These are phyloP conservation scores for Syndactyla subalaris DNA, from an alignment of 2,797 vertebrate species.

Conservation along the genomic window DNA sequence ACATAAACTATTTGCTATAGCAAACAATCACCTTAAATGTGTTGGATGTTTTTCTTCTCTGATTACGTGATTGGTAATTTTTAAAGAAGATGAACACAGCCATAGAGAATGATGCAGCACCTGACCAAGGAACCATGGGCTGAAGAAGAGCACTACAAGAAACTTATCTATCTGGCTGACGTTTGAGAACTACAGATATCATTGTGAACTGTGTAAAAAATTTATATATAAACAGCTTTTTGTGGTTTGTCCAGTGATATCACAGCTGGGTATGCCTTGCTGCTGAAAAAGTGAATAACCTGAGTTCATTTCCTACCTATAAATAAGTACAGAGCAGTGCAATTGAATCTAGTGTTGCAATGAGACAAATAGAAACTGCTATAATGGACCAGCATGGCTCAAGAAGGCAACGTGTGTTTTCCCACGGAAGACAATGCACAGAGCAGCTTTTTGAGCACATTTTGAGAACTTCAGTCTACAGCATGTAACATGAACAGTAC, in stretches of 20 bases:
- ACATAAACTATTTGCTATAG: not conserved
- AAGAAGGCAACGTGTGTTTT: not conserved
- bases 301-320: not conserved
- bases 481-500: not conserved
- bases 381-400: not conserved
- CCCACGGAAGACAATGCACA: not conserved
- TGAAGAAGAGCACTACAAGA: not conserved
- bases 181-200: not conserved
- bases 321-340: not conserved
- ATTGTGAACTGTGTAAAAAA: not conserved
- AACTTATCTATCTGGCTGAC: rapidly evolving
- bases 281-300: not conserved
- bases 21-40: rapidly evolving
- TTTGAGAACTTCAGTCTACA: not conserved
- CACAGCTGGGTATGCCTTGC: not conserved
- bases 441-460: not conserved
- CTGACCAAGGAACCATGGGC: not conserved
- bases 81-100: not conserved
- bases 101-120: not conserved
- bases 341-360: not conserved
- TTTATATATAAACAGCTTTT: not conserved
- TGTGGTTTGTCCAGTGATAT: not conserved
- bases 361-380: not conserved
- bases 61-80: not conserved
- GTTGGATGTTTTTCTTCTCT: not conserved